A percentile compares a stretch with the other conserved stretches of the same genome.
phyloP scores from a whole-genome alignment of 2,888 invertebrate genomes.

The Gari tellinella region DNA sequence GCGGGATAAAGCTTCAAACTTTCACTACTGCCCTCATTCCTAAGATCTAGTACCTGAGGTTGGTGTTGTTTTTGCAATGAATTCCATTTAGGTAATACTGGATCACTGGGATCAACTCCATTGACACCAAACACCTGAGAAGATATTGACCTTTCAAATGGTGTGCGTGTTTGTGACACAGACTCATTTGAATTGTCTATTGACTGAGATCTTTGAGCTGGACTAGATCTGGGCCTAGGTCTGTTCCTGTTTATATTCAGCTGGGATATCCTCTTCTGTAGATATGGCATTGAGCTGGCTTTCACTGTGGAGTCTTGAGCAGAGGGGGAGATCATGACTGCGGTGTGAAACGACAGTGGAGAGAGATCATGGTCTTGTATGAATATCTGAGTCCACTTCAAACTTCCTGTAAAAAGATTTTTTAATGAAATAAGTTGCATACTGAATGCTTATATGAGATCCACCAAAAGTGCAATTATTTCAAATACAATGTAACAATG shows the following conservation, averaged over 20 bases:
- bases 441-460: too few species aligned
- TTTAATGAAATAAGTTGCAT: too few species aligned
- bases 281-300: conserved; percentile 63
- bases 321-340: conserved; percentile 46
- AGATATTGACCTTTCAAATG: conserved; percentile 16
- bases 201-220: conserved; percentile 1
- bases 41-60: not conserved
- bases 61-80: not conserved
- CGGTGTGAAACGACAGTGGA: conserved; percentile 55
- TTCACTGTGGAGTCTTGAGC: conserved; percentile 47
- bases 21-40: conserved; percentile 24
- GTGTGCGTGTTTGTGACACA: not conserved
- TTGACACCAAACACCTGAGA: not conserved
- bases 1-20: conserved; percentile 50
- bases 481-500: too few species aligned
- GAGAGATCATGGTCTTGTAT: conserved; percentile 47
- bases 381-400: conserved; percentile 61
- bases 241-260: conserved; percentile 30
- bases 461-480: too few species aligned
- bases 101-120: not conserved
- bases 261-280: conserved; percentile 61
- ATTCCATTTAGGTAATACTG: not conserved
- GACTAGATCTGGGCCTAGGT: conserved; percentile 45
- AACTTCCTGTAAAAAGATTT: conserved; percentile 44
- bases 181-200: not conserved